These are phyloP conservation scores for Labroides dimidiatus DNA, from an alignment of 2,797 vertebrate species.

Conservation along the genomic window DNA sequence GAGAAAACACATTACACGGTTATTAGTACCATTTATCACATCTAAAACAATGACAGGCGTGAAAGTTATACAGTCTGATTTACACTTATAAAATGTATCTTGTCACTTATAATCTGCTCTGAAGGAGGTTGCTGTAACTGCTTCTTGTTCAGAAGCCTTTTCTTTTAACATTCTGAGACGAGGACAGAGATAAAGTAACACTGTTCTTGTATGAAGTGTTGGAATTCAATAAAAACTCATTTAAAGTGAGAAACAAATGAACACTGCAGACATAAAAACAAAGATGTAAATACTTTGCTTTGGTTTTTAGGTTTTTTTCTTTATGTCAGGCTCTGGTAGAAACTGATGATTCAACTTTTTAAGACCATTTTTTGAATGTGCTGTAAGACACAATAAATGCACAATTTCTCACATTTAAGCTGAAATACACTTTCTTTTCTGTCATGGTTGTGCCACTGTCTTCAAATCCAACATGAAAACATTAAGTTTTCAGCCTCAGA, in stretches of 20 bases:
- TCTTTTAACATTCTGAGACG: background rate
- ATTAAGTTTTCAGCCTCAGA: background rate
- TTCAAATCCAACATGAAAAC: background rate
- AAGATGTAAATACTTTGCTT: too few relatives aligned
- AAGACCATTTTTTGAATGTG: too few relatives aligned
- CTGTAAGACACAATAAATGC: too few relatives aligned
- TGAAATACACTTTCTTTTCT: slow-evolving; percentile 5
- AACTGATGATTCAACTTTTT: too few relatives aligned
- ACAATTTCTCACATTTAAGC: background rate
- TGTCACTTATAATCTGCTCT: slow-evolving; percentile 2
- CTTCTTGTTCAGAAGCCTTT: background rate
- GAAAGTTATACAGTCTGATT: slow-evolving; percentile 1
- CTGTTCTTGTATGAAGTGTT: too few relatives aligned
- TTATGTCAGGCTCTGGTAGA: too few relatives aligned
- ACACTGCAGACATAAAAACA: too few relatives aligned
- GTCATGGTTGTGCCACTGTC: background rate
- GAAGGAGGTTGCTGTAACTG: background rate
- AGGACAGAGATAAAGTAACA: background rate
- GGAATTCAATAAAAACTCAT: too few relatives aligned
- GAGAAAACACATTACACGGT: background rate
- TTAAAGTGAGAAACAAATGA: too few relatives aligned
- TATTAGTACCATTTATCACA: background rate
- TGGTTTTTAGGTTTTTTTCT: too few relatives aligned
- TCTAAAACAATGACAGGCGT: background rate
- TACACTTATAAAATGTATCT: background rate